These are phyloP conservation scores for Aleiodes testaceus DNA, from an alignment of 2,888 invertebrate species.

Conservation along the genomic window DNA sequence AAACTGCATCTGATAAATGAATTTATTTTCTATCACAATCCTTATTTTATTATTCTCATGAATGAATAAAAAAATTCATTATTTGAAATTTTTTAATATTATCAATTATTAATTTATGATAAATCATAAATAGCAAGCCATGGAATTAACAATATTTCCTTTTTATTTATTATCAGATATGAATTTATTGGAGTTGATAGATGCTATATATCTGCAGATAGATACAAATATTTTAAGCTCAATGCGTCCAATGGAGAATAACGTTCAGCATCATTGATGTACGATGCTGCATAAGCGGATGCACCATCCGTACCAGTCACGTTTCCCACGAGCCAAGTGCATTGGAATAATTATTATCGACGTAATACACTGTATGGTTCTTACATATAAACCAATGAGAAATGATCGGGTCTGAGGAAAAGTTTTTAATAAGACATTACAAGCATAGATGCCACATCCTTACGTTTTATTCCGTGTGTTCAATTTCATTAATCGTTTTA, in stretches of 20 bases:
- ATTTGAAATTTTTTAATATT: too few relatives aligned
- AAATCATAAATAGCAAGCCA: background rate
- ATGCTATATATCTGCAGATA: background rate
- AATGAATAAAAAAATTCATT: too few relatives aligned
- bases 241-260: conserved; percentile 17
- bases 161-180: background rate
- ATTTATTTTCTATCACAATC: too few relatives aligned
- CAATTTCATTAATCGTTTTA: too few relatives aligned
- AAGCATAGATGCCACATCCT: background rate
- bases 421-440: conserved; percentile 18
- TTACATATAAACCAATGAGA: background rate
- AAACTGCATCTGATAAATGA: too few relatives aligned
- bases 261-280: conserved; percentile 17
- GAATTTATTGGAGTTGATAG: conserved; percentile 5
- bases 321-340: conserved; percentile 43
- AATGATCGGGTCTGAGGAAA: conserved; percentile 7
- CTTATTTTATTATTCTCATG: conserved; percentile 6
- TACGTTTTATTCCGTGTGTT: background rate
- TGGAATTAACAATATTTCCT: conserved; percentile 7
- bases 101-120: background rate
- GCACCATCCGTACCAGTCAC: conserved; percentile 39
- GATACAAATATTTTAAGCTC: conserved; percentile 2
- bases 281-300: conserved; percentile 26
- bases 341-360: conserved; percentile 43
- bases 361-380: conserved; percentile 34